Percentiles rank a stretch among this genome's conserved stretches.
Evolutionary conservation across 1,140 invertebrate genomes (phyloP).

Genomic region (Pemphigus obesinymphae): DNA sequence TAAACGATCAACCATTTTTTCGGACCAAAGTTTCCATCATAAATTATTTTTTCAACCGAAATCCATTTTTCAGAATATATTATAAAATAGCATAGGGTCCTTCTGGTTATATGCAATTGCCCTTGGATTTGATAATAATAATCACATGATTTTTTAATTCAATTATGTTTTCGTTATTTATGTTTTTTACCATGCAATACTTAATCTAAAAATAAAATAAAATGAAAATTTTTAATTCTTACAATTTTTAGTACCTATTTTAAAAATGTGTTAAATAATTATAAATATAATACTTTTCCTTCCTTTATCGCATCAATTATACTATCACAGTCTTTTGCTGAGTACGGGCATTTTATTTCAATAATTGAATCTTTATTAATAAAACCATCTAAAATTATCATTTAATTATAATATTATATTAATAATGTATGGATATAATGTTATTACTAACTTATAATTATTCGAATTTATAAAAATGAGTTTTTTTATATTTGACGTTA

Average conservation of each 20-base stretch:
- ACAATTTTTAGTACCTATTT: too few relatives aligned
- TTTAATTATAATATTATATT: too few relatives aligned
- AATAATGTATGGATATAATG: too few relatives aligned
- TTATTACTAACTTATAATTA: too few relatives aligned
- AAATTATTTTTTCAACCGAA: neutral
- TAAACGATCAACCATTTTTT: too few relatives aligned
- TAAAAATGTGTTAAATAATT: neutral
- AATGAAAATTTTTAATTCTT: neutral
- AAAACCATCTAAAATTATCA: too few relatives aligned
- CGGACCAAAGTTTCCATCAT: neutral
- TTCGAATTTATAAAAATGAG: too few relatives aligned
- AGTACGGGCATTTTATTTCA: too few relatives aligned
- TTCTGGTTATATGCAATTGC: neutral
- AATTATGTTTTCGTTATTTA: neutral
- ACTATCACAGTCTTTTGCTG: neutral
- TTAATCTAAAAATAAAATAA: neutral
- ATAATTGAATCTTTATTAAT: too few relatives aligned
- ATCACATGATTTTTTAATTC: neutral
- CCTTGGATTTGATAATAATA: conserved; percentile 12
- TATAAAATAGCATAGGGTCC: neutral
- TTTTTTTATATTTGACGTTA: too few relatives aligned
- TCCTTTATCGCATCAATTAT: conserved; percentile 11
- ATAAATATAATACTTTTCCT: neutral
- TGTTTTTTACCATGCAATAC: neutral
- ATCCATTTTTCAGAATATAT: conserved; percentile 14